Conservation (phyloP, 2,113 vertebrate species). For the Coregonus clupeaformis region DNA sequence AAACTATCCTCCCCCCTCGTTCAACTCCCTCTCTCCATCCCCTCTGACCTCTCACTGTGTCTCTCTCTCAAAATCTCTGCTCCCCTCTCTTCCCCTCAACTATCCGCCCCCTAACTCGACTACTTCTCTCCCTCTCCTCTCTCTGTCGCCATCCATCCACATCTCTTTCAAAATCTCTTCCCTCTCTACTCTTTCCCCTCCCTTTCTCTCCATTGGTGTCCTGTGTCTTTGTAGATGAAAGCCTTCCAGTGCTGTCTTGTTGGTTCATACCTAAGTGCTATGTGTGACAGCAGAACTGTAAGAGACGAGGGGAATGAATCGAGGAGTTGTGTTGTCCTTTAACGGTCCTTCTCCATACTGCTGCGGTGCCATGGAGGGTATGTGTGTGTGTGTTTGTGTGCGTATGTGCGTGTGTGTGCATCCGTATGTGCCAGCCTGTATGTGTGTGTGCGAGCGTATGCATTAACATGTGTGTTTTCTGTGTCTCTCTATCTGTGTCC, state of each 20-base stretch:
- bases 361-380: background rate
- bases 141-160: conserved; percentile 21
- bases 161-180: conserved; percentile 20
- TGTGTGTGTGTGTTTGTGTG: conserved; percentile 3
- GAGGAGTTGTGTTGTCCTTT: conserved; percentile 31
- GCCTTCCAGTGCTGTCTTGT: conserved; percentile 37
- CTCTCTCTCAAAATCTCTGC: too few species aligned
- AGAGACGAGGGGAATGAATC: conserved; percentile 42
- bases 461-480: conserved; percentile 23
- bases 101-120: conserved; percentile 18
- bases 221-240: conserved; percentile 49
- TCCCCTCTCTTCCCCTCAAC: too few species aligned
- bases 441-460: background rate
- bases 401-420: conserved; percentile 27
- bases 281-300: conserved; percentile 22
- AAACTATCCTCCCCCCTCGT: background rate
- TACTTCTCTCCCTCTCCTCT: background rate
- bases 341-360: conserved; percentile 23
- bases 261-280: conserved; percentile 33
- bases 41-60: conserved; percentile 4
- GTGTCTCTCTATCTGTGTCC: conserved; percentile 21
- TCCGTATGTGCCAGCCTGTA: conserved; percentile 31
- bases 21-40: conserved; percentile 14
- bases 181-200: too few species aligned
- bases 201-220: conserved; percentile 32